These are phyloP conservation scores for Drosophila setifemur DNA, from an alignment of 1,140 invertebrate species.

Conservation along the genomic window DNA sequence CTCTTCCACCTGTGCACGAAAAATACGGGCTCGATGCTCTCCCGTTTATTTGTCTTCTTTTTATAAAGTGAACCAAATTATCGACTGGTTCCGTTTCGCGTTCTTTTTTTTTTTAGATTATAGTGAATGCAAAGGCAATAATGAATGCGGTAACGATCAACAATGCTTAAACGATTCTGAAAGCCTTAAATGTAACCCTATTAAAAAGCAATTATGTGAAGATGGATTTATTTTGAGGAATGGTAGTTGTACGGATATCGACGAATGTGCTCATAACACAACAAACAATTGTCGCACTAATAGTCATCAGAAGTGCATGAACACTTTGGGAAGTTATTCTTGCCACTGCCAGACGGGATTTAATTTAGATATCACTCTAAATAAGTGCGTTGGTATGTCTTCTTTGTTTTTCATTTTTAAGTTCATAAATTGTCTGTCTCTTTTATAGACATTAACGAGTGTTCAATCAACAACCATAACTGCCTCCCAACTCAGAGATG, in stretches of 20 bases:
- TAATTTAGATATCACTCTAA: slow-evolving; percentile 86
- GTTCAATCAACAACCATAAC: slow-evolving; percentile 84
- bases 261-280: slow-evolving; percentile 87
- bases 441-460: slow-evolving; percentile 86
- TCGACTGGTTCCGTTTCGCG: no score
- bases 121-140: slow-evolving; percentile 88
- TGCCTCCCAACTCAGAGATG: slow-evolving; percentile 89
- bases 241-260: slow-evolving; percentile 85
- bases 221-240: slow-evolving; percentile 55
- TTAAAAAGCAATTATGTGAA: slow-evolving; percentile 31
- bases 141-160: slow-evolving; percentile 81
- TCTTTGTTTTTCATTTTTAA: background rate
- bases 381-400: slow-evolving; percentile 87
- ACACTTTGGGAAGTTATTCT: slow-evolving; percentile 89
- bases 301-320: slow-evolving; percentile 88
- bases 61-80: no score
- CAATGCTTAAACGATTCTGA: slow-evolving; percentile 89
- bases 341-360: slow-evolving; percentile 91
- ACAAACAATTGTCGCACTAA: slow-evolving; percentile 85
- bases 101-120: slow-evolving; percentile 84
- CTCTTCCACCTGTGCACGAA: no score
- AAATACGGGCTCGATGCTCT: no score
- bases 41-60: no score
- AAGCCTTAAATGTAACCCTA: slow-evolving; percentile 86
- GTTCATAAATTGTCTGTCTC: background rate